These are phyloP conservation scores for Polydrusus tereticollis DNA, from an alignment of 2,888 invertebrate genomes.

Conservation along the genomic window DNA sequence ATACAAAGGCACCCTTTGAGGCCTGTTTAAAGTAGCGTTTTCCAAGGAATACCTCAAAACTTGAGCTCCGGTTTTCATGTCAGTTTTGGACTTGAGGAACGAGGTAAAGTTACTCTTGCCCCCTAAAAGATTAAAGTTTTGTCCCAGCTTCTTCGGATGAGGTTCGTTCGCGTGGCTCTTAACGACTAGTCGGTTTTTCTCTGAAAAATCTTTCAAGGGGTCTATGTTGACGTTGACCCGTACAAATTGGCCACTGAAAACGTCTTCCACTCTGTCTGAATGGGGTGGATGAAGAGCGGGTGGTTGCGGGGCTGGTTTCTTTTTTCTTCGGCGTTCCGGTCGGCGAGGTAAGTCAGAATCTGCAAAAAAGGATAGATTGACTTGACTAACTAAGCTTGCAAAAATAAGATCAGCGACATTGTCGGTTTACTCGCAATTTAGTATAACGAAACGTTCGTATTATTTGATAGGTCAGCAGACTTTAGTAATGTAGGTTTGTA, in stretches of 20 bases:
- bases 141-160: slow-evolving; percentile 56
- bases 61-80: slow-evolving; percentile 41
- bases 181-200: slow-evolving; percentile 54
- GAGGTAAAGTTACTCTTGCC: slow-evolving; percentile 56
- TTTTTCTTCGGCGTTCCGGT: slow-evolving; percentile 61
- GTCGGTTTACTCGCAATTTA: too few species aligned
- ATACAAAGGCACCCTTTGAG: slow-evolving; percentile 26
- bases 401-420: too few species aligned
- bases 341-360: slow-evolving; percentile 49
- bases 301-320: slow-evolving; percentile 63
- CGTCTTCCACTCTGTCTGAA: slow-evolving; percentile 56
- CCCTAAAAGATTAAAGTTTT: slow-evolving; percentile 54
- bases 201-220: slow-evolving; percentile 51
- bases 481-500: too few species aligned
- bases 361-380: slow-evolving; percentile 25
- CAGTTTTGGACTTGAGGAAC: slow-evolving; percentile 55
- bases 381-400: too few species aligned
- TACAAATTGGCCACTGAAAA: slow-evolving; percentile 66
- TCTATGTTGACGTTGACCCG: slow-evolving; percentile 63
- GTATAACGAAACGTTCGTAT: too few species aligned
- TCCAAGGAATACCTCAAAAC: slow-evolving; percentile 50
- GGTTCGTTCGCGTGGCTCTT: slow-evolving; percentile 57
- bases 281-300: slow-evolving; percentile 35
- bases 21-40: slow-evolving; percentile 44
- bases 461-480: too few species aligned